Evolutionary conservation across 2,113 vertebrate species (phyloP).

Genomic region (Jacana jacana): DNA sequence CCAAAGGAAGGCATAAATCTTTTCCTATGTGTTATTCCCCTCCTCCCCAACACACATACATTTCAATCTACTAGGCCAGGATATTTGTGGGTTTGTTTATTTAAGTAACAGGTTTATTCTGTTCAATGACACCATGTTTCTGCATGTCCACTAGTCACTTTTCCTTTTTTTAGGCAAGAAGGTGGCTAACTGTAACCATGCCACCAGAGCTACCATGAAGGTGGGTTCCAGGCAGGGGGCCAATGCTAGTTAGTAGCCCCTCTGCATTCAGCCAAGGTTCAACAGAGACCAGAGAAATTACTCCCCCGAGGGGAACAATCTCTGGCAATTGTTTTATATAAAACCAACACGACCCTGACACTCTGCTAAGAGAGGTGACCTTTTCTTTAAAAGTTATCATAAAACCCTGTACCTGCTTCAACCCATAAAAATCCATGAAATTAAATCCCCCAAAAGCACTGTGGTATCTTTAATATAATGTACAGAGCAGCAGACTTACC

Average conservation of each 20-base stretch:
- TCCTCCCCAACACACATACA: neutral
- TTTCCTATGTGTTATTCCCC: slow-evolving; percentile 46
- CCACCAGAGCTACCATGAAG: neutral
- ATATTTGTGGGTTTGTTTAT: slow-evolving; percentile 1
- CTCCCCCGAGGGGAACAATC: neutral
- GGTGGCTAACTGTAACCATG: neutral
- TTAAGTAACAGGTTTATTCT: neutral
- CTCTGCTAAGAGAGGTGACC: neutral
- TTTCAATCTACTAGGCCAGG: slow-evolving; percentile 35
- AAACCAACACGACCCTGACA: neutral
- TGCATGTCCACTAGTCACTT: neutral
- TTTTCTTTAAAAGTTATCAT: neutral
- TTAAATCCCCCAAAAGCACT: neutral
- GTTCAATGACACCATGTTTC: neutral
- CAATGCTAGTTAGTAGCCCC: neutral
- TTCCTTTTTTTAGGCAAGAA: neutral
- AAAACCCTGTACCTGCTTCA: neutral
- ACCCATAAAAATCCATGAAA: neutral
- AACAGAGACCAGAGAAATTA: neutral
- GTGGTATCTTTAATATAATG: neutral
- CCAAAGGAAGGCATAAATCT: slow-evolving; percentile 67
- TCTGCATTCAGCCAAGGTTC: neutral
- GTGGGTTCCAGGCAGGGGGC: neutral
- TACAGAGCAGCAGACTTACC: neutral
- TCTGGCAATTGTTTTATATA: neutral